Evolutionary conservation across 2,113 vertebrate species (phyloP).

Genomic region (Halcyon malimbica): DNA sequence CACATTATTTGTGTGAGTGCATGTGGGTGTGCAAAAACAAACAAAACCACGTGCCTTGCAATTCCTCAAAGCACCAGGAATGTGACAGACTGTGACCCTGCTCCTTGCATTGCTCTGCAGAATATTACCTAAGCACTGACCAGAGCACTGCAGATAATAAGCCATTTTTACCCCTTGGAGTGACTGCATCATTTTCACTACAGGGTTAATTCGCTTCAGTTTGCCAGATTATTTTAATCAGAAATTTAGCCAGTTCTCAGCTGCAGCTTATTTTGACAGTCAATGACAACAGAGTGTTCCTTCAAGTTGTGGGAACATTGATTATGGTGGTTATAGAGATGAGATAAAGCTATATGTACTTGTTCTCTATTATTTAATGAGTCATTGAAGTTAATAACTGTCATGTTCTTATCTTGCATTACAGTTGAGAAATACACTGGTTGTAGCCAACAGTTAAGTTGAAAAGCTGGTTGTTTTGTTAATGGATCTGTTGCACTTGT

Average conservation of each 20-base stretch:
- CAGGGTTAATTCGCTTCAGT: conserved; percentile 21
- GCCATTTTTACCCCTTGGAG: neutral
- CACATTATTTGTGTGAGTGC: neutral
- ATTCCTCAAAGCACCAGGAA: neutral
- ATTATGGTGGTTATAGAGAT: conserved; percentile 32
- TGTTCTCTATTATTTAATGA: conserved; percentile 61
- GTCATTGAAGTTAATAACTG: conserved; percentile 69
- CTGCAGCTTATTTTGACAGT: conserved; percentile 48
- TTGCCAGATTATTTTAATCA: conserved; percentile 35
- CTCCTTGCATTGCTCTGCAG: neutral
- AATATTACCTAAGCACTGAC: neutral
- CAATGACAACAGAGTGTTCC: conserved; percentile 48
- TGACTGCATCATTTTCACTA: neutral
- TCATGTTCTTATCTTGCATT: conserved; percentile 56
- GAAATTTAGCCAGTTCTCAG: conserved; percentile 32
- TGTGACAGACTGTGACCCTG: neutral
- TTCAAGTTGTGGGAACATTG: conserved; percentile 38
- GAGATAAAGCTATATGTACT: conserved; percentile 27
- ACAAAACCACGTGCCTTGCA: neutral
- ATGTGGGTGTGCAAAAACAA: neutral
- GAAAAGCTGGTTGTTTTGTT: conserved; percentile 56
- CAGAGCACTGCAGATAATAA: neutral
- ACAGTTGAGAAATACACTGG: conserved; percentile 52
- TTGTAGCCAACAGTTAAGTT: conserved; percentile 48
- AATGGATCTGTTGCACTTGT: neutral